Conservation (phyloP, 2,113 vertebrate genomes). For the Panurus biarmicus region DNA sequence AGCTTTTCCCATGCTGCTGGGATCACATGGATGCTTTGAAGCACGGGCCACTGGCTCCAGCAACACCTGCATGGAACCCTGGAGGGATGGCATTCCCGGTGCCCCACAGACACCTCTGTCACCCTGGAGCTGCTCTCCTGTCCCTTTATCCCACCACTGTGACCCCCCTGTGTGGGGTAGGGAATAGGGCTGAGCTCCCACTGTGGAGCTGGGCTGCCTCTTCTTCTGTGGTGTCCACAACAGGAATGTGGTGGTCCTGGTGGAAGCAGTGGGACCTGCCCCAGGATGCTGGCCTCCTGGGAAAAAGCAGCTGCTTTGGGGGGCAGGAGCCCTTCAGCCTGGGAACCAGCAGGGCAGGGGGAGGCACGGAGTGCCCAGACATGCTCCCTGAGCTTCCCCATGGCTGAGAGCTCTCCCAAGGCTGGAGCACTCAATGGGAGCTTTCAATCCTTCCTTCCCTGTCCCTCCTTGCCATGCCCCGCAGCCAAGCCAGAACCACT, state of each 20-base stretch:
- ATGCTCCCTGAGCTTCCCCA: not conserved
- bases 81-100: not conserved
- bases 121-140: not conserved
- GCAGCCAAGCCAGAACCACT: not conserved
- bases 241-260: not conserved
- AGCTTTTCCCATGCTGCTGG: not conserved
- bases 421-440: not conserved
- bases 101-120: not conserved
- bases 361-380: not conserved
- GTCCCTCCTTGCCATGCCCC: not conserved
- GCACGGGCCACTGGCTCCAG: not conserved
- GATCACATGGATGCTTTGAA: not conserved
- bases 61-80: not conserved
- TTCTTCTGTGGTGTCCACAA: not conserved
- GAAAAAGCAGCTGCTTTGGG: not conserved
- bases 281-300: not conserved
- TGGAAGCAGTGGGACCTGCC: not conserved
- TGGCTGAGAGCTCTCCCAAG: fast-evolving
- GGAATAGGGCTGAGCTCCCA: not conserved
- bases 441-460: not conserved
- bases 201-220: not conserved
- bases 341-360: not conserved
- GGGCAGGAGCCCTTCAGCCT: not conserved
- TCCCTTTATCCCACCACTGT: fast-evolving
- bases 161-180: not conserved